These are phyloP conservation scores for Ellobius talpinus DNA, from an alignment of 2,113 vertebrate species.

Conservation along the genomic window DNA sequence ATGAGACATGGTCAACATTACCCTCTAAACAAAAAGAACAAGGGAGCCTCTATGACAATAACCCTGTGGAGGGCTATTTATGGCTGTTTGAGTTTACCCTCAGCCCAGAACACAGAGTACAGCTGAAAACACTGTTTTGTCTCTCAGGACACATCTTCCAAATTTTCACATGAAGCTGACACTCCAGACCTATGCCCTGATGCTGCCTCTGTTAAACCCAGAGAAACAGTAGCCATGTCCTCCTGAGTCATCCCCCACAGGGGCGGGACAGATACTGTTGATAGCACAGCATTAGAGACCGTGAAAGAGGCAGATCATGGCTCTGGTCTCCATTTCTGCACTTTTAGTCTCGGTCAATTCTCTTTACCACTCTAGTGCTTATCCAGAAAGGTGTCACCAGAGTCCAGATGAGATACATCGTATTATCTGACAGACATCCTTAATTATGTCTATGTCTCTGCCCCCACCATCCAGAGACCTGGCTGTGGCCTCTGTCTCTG, in stretches of 20 bases:
- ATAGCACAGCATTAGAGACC: background rate
- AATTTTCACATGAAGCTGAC: slow-evolving; percentile 53
- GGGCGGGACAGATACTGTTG: background rate
- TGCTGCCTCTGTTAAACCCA: background rate
- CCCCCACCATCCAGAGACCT: background rate
- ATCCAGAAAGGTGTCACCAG: background rate
- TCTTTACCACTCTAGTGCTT: background rate
- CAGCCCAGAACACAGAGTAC: slow-evolving; percentile 61
- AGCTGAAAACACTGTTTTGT: slow-evolving; percentile 65
- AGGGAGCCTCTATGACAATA: background rate
- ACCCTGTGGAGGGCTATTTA: slow-evolving; percentile 57
- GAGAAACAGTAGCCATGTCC: background rate
- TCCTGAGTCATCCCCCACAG: slow-evolving; percentile 30
- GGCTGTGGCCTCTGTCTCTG: background rate
- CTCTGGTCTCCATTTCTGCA: background rate
- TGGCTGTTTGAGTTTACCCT: slow-evolving; percentile 67
- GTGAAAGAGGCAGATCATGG: background rate
- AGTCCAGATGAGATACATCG: background rate
- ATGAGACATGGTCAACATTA: background rate
- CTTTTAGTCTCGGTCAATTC: background rate
- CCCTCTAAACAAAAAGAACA: slow-evolving; percentile 54
- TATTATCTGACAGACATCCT: background rate
- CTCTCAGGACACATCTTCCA: slow-evolving; percentile 60
- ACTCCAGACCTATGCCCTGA: background rate
- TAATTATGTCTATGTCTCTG: background rate